A percentile compares a stretch with the other conserved stretches of the same genome.
These are phyloP conservation scores for Plagodis dolabraria DNA, from an alignment of 2,888 invertebrate species.

Conservation along the genomic window DNA sequence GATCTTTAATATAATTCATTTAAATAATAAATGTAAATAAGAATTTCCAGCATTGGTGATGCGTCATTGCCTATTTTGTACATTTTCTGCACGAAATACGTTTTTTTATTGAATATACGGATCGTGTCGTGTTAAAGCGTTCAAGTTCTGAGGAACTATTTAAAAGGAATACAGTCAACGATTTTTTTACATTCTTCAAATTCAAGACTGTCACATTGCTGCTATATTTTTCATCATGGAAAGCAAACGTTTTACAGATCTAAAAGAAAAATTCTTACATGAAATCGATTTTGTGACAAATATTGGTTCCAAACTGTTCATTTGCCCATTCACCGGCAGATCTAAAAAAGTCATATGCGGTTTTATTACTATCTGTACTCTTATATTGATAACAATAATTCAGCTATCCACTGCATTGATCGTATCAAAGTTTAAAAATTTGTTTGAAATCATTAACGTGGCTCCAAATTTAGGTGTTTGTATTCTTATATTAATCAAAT, in stretches of 20 bases:
- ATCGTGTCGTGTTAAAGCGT: too few species aligned
- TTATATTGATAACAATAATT: conserved; percentile 51
- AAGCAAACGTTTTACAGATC: conserved; percentile 36
- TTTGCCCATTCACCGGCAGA: conserved; percentile 60
- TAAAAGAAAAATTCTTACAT: conserved; percentile 48
- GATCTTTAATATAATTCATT: too few species aligned
- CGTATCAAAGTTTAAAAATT: conserved; percentile 53
- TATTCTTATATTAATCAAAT: conserved; percentile 62
- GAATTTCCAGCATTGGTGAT: too few species aligned
- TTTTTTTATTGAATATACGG: too few species aligned
- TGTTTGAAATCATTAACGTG: conserved; percentile 64
- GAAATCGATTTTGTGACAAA: conserved; percentile 57
- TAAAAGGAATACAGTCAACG: too few species aligned
- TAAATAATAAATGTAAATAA: too few species aligned
- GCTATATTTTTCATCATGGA: conserved; percentile 17
- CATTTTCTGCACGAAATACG: too few species aligned
- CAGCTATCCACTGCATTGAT: conserved; percentile 59
- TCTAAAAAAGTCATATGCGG: conserved; percentile 45
- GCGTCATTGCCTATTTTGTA: too few species aligned
- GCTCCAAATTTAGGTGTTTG: conserved; percentile 70
- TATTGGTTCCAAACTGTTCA: conserved; percentile 56
- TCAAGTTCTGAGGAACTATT: too few species aligned
- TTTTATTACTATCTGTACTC: conserved; percentile 45
- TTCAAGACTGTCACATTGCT: too few species aligned
- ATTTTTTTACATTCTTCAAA: too few species aligned